phyloP scores from a whole-genome alignment of 2,797 vertebrate species.

The Chrosomus eos region DNA sequence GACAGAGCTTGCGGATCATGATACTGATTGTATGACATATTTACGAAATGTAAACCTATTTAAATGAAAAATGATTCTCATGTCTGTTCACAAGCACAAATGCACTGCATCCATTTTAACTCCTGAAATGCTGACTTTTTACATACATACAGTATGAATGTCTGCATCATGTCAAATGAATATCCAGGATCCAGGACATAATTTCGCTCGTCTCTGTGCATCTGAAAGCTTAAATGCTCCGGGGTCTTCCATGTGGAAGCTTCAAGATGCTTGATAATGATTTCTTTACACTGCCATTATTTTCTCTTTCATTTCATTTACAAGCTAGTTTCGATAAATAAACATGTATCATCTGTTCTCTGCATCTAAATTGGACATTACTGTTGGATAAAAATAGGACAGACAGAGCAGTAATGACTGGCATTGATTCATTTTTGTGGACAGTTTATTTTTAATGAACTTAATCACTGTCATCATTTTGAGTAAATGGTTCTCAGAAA shows the following conservation, averaged over 20 bases:
- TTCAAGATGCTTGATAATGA: constrained; percentile 41
- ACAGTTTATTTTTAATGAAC: background rate
- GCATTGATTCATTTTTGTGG: background rate
- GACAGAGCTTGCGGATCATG: background rate
- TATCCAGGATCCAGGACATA: background rate
- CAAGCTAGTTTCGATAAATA: constrained; percentile 74
- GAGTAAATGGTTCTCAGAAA: background rate
- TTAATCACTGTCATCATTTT: background rate
- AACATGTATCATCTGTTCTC: constrained; percentile 59
- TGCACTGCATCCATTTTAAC: background rate
- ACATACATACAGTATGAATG: background rate
- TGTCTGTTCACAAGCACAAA: background rate
- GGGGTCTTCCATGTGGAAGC: constrained; percentile 54
- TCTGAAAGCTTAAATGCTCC: background rate
- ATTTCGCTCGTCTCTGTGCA: background rate
- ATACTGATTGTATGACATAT: background rate
- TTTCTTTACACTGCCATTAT: constrained; percentile 34
- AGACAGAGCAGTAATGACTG: constrained; percentile 6
- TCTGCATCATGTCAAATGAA: constrained; percentile 1
- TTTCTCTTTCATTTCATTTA: constrained; percentile 54
- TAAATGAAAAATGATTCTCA: background rate
- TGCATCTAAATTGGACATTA: constrained; percentile 57
- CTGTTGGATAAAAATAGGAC: constrained; percentile 2
- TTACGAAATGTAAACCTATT: background rate
- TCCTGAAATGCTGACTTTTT: background rate